Base-by-base conservation (phyloP, 1,140 invertebrate genomes). In the Achroia grisella region DNA sequence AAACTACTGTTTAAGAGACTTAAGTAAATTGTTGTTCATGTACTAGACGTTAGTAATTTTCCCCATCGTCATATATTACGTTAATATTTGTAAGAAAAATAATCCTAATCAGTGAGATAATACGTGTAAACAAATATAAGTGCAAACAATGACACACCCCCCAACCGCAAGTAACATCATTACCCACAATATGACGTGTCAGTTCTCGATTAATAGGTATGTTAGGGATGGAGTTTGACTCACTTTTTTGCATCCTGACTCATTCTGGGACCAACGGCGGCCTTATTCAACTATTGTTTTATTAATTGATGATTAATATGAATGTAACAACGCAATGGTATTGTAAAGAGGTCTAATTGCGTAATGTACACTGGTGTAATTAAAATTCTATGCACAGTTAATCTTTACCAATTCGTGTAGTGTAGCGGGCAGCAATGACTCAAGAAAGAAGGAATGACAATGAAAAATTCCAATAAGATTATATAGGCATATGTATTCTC, bases 61-160 rank as follows among this genome's bases (percentile, higher is more conserved):
- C 17, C 17, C 17, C 17, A 23, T 3, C 17, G 17, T 23, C 17
- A 23, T 6, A 6, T 23, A 23, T 3, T 23, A 23, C 6, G 17
- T 23, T 23, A 23, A 23, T 6, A 23, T 23, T 23, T 2, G 17
- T 23, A 23, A 23, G 17, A 23, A 23, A 23, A 23, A 6, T 23
- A 23, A 23, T 23, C 17, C 6, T 23, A 6, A 23, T 23, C 17
- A 6, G 2, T 6, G 17, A 23, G 17, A 23, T 23, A 23, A 23
- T 6, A 3, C 2, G 17, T 3, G 6, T 23, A 23, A 23, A 23
- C 17, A 23, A n/a, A n/a, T 23, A 23, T 3, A 23, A 3, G 36
- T 50, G 33, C 48, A 60, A 60, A 61, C 58, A 62, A 57, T 72
- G 69, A 75, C 71, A 71, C 71, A 70, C 71, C 71, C 68, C 14